These are phyloP conservation scores for Drosophila anceps DNA, from an alignment of 2,888 invertebrate species.

Conservation along the genomic window DNA sequence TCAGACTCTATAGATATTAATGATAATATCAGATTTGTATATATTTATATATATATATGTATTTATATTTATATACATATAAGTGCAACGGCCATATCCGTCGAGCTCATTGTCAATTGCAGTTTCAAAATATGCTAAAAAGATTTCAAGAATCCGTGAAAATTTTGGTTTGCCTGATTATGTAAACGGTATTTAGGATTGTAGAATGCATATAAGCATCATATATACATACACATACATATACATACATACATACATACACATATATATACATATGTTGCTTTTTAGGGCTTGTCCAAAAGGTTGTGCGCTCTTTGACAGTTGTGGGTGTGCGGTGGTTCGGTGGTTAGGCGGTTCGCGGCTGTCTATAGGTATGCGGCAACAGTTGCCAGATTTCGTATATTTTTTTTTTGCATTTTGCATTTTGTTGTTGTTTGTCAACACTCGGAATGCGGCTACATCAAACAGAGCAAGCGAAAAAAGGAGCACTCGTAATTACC, in stretches of 20 bases:
- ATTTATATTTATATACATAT: background rate
- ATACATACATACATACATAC: background rate
- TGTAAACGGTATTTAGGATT: slow-evolving; percentile 16
- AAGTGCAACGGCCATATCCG: background rate
- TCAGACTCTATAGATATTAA: background rate
- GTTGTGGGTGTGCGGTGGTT: slow-evolving; percentile 22
- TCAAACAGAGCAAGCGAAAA: slow-evolving; percentile 45
- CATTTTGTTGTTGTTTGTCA: slow-evolving; percentile 12
- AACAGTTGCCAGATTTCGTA: slow-evolving; percentile 48
- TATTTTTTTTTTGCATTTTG: slow-evolving; percentile 8
- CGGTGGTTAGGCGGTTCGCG: slow-evolving; percentile 7
- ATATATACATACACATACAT: background rate
- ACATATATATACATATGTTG: background rate
- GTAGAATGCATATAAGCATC: background rate
- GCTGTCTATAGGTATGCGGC: slow-evolving; percentile 27
- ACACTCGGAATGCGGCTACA: slow-evolving; percentile 51
- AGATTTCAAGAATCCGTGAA: background rate
- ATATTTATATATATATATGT: background rate
- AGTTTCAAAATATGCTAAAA: background rate
- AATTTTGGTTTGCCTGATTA: slow-evolving; percentile 18
- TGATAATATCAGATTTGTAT: background rate
- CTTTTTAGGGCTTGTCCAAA: slow-evolving; percentile 49
- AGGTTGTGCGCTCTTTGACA: slow-evolving; percentile 36
- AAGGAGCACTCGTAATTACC: slow-evolving; percentile 67
- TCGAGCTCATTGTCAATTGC: background rate